phyloP scores from a whole-genome alignment of 1,140 invertebrate species.

The Caenorhabditis remanei region DNA sequence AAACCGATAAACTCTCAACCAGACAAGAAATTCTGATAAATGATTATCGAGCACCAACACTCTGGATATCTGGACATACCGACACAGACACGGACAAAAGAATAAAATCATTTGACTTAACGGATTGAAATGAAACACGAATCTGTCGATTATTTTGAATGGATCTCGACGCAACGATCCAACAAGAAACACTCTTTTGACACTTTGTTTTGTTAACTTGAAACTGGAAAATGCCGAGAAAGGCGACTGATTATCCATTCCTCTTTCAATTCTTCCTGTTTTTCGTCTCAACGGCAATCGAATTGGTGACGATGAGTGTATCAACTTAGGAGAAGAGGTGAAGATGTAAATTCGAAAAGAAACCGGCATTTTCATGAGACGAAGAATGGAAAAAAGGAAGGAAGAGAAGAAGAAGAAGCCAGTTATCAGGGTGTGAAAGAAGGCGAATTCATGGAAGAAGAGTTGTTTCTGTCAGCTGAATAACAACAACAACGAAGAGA shows the following conservation, averaged over 20 bases:
- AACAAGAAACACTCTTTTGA: neutral
- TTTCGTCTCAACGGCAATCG: conserved; percentile 15
- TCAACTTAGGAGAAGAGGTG: neutral
- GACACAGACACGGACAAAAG: no score
- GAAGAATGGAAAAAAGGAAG: neutral
- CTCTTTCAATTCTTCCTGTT: conserved; percentile 41
- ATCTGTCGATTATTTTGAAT: no score
- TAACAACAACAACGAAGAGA: neutral
- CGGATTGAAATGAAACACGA: no score
- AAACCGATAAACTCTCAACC: no score
- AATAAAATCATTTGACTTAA: no score
- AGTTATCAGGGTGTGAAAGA: conserved; percentile 13
- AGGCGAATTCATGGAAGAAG: neutral
- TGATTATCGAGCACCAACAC: no score
- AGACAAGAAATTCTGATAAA: no score
- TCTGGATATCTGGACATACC: no score
- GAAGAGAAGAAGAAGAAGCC: neutral
- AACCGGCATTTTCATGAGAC: neutral
- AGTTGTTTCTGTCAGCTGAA: neutral
- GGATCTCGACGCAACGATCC: no score
- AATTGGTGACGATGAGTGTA: conserved; percentile 15
- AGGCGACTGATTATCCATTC: conserved; percentile 8
- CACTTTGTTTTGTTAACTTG: conserved; percentile 40
- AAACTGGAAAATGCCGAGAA: conserved; percentile 40
- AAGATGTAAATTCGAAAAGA: neutral